Evolutionary conservation across 1,140 invertebrate genomes (phyloP), one percentile per base, ranked within the genome.

Genomic region (Teleopsis dalmanni): DNA sequence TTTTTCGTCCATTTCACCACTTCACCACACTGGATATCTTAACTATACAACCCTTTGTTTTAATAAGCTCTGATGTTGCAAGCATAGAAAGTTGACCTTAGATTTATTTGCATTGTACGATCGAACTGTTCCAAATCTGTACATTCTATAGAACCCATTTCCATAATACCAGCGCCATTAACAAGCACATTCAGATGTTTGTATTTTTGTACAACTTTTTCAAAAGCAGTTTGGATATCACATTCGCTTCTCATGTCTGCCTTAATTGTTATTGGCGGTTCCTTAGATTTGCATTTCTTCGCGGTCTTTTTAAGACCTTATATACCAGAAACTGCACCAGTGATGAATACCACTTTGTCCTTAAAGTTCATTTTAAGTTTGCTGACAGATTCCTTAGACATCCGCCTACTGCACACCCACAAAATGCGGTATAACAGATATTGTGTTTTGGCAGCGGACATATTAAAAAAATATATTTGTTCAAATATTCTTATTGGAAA

Each of bases 21-120:
- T n/a, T n/a, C n/a, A n/a, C n/a, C n/a, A 89, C 79, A 59, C 85
- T 88, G 8, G 86, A 90, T 0, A 89, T 78, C 69, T 91, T 91
- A 1, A 92, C 79, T 55, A 89, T 81, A 50, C 79, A 81, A 16
- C 86, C 86, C 68, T 86, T 84, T 1, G 77, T 78, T 57, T 78
- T 67, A 5, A 83, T 75, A 2, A 93, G 71, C 67, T 88, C 73
- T 10, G 88, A 88, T 1, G 84, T 79, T 41, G 83, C 81, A 19
- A 89, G 55, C 77, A 81, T 82, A 3, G 84, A 88, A 46, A 91
- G 63, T 50, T 86, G 77, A 64, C 52, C 84, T 75, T 22, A 90
- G 79, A 68, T 91, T 91, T 21, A 80, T 73, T 45, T 83, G 79
- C 66, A 91, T 85, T 1, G 85, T 61, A 53, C 58, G 75, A 53